Evolutionary conservation across 2,888 invertebrate genomes (phyloP), one percentile per base, ranked within the genome.

Genomic region (Brachynemurus nebulosus): DNA sequence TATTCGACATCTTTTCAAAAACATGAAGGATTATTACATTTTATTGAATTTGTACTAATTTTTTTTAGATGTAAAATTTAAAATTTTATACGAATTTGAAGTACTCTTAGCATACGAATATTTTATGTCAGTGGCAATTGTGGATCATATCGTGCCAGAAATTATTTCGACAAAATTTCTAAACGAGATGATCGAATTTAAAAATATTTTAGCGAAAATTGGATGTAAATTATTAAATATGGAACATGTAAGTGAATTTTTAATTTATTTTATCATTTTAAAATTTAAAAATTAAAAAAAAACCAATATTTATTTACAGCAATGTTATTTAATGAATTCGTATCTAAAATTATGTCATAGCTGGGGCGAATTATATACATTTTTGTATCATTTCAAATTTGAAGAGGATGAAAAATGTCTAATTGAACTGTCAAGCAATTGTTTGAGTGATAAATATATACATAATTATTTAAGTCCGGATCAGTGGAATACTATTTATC

Each of bases 101-200:
- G 40, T 54, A 16, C 53, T 54, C 44, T 48, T 63, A 8, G 47
- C 57, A 8, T 27, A 53, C 21, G 50, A 48, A 35, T 51, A 55
- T 49, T 55, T 61, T 9, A 50, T 57, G 23, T 52, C 58, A 23
- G 49, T 58, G 14, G 51, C 52, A 20, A 53, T 62, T 42, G 55
- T 57, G 34, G 59, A 62, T 36, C 44, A 55, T 43, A 52, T 49
- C 8, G 49, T 51, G 20, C 47, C 54, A 19, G 46, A 52, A 39
- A 5, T 44, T 16, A 45, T 43, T 21, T 55, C 57, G 36, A 42
- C 51, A 34, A 60, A 58, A 46, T 59, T 61, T 47, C 40, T 55
- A 11, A 50, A 50, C 25, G 45, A 48, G 19, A 47, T 62, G 25
- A 21, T 46, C 16, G 58, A 61, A 34, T 44, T 61, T 6, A 51